Base-by-base conservation (phyloP, 2,797 vertebrate species). In the Gymnothorax reevesii region DNA sequence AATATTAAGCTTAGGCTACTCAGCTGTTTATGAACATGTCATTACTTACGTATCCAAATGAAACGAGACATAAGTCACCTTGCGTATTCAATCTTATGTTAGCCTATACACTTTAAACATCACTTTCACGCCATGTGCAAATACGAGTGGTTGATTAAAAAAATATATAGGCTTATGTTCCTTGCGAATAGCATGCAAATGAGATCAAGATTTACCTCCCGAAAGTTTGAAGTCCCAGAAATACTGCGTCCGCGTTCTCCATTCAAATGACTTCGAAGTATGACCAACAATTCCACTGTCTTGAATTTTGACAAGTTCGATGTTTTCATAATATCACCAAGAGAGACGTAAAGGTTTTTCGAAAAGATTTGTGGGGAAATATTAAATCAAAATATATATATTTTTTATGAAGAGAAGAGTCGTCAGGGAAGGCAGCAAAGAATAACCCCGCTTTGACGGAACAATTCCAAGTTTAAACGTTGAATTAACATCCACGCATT, bases 151-250 rank as follows among this genome's bases (percentile, higher is more conserved):
- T 49, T 17, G 17, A 77, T 5, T 15, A 1, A 6, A 42, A 10
- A 25, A 3, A 52, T n/a, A n/a, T n/a, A n/a, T 49, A 77, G 49
- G 13, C 17, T 77, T 17, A 42, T 77, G 33, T 15, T 54, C 77
- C 9, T 55, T 54, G 77, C 12, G 10, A 33, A 84, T 66, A 52
- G 69, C 71, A 84, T 49, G 49, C 71, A 22, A 57, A 49, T 55
- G 25, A 79, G 15, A 84, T 91, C 75, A 57, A 79, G 15, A 84
- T 91, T 95, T 96, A 93, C 95, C 95, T 95, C 88, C 75, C 89
- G 87, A 87, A 92, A 93, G 93, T 95, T 94, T 91, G 0, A 83
- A 84, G 90, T 92, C 87, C 89, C 69, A 90, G 85, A 89, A 90
- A 87, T 83, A 89, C 89, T 83, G 85, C 85, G 89, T 89, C 88